Conservation (phyloP, 2,797 vertebrate genomes). For the Loriculus beryllinus region DNA sequence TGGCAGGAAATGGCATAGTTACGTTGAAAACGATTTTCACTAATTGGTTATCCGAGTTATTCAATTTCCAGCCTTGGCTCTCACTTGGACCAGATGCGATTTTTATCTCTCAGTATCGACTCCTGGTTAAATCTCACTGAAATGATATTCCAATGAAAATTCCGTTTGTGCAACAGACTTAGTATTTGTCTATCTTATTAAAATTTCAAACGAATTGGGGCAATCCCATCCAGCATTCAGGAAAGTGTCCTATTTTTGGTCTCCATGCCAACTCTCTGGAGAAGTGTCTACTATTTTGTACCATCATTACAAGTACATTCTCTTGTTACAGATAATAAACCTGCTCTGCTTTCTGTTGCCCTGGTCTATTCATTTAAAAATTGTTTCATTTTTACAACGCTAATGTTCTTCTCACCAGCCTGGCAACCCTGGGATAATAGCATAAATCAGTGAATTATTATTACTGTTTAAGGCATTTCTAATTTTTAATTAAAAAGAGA, state of each 20-base stretch:
- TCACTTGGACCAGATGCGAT: background rate
- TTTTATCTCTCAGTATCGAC: background rate
- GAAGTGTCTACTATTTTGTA: slow-evolving; percentile 52
- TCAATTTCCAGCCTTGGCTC: background rate
- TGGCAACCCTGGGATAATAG: slow-evolving; percentile 62
- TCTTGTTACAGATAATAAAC: slow-evolving; percentile 57
- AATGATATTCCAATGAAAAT: background rate
- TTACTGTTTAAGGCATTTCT: slow-evolving; percentile 74
- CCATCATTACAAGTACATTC: slow-evolving; percentile 30
- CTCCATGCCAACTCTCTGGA: slow-evolving; percentile 40
- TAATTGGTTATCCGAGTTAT: slow-evolving; percentile 21
- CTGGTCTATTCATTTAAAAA: slow-evolving; percentile 59
- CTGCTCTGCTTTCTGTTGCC: background rate
- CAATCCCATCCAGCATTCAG: slow-evolving; percentile 36
- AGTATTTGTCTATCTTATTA: slow-evolving; percentile 32
- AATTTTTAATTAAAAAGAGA: slow-evolving; percentile 77
- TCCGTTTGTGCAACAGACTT: background rate
- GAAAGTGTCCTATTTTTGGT: slow-evolving; percentile 19
- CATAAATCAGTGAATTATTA: slow-evolving; percentile 59
- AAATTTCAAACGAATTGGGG: slow-evolving; percentile 43
- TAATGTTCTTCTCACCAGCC: slow-evolving; percentile 46
- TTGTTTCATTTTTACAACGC: slow-evolving; percentile 40
- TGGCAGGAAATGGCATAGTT: background rate
- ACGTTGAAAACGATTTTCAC: background rate
- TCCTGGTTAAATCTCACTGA: background rate